phyloP scores from a whole-genome alignment of 2,888 invertebrate species.

The Chouioia cunea region DNA sequence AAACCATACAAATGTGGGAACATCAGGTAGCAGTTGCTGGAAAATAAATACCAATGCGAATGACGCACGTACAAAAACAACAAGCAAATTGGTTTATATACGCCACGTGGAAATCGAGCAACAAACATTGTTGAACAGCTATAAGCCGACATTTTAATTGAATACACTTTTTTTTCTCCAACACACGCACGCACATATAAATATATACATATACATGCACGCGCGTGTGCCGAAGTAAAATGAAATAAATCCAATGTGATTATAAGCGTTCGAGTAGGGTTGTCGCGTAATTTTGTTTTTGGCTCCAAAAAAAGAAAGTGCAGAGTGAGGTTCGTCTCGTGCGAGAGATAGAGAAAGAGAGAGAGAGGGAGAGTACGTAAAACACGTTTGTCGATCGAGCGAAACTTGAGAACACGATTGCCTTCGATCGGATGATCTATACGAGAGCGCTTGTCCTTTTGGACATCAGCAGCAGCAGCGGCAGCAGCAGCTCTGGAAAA shows the following conservation, averaged over 20 bases:
- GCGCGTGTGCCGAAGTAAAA: background rate
- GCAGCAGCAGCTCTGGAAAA: constrained; percentile 13
- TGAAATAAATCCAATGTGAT: constrained; percentile 32
- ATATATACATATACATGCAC: background rate
- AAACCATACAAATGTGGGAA: too few species aligned
- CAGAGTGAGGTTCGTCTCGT: constrained; percentile 21
- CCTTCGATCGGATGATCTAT: constrained; percentile 58
- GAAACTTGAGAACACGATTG: constrained; percentile 61
- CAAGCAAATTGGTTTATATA: constrained; percentile 26
- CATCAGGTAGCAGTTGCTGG: too few species aligned
- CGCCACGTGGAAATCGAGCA: background rate
- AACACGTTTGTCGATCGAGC: constrained; percentile 53
- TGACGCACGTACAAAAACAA: constrained; percentile 3
- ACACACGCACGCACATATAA: background rate
- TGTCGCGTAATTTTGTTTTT: constrained; percentile 47
- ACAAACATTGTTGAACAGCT: constrained; percentile 18
- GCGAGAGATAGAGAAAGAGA: too few species aligned
- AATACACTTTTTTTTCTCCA: constrained; percentile 28
- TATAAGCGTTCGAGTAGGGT: constrained; percentile 14
- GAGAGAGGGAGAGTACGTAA: constrained; percentile 29
- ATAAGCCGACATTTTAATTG: constrained; percentile 41
- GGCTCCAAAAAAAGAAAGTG: constrained; percentile 46
- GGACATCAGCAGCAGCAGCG: constrained; percentile 38
- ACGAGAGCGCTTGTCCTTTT: constrained; percentile 38
- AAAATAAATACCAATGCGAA: too few species aligned